phyloP scores from a whole-genome alignment of 2,113 vertebrate genomes.

The Bos taurus region DNA sequence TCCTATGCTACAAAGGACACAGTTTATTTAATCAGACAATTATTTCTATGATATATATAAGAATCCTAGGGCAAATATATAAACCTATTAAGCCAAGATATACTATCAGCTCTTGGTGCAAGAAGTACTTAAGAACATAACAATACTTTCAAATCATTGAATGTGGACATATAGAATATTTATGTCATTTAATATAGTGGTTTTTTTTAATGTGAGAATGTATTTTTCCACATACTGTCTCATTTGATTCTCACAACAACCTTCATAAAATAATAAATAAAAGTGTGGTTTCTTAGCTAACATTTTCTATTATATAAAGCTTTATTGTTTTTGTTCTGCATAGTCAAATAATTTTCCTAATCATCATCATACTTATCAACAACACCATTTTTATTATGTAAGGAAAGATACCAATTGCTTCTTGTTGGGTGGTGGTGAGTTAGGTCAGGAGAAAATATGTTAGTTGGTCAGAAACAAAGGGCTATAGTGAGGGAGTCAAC shows the following conservation, averaged over 20 bases:
- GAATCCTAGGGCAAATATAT: not conserved
- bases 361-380: not conserved
- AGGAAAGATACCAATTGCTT: not conserved
- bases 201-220: not conserved
- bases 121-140: not conserved
- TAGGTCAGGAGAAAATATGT: not conserved
- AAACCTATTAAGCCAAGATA: not conserved
- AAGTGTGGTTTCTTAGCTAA: not conserved
- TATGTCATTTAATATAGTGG: not conserved
- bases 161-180: not conserved
- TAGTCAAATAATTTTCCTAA: not conserved
- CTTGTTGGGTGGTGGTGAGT: not conserved
- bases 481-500: not conserved
- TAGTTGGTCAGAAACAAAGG: not conserved
- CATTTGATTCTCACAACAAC: not conserved
- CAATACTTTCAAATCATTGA: not conserved
- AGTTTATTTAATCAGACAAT: not conserved
- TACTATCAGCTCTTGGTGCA: not conserved
- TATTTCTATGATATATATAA: not conserved
- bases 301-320: not conserved
- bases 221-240: not conserved
- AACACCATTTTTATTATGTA: not conserved
- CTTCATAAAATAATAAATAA: not conserved
- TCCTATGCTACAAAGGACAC: not conserved
- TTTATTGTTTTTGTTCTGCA: not conserved